Evolutionary conservation across 1,140 invertebrate species (phyloP), one percentile per base, ranked within the genome.

Genomic region (Dolichoris vasculosae): DNA sequence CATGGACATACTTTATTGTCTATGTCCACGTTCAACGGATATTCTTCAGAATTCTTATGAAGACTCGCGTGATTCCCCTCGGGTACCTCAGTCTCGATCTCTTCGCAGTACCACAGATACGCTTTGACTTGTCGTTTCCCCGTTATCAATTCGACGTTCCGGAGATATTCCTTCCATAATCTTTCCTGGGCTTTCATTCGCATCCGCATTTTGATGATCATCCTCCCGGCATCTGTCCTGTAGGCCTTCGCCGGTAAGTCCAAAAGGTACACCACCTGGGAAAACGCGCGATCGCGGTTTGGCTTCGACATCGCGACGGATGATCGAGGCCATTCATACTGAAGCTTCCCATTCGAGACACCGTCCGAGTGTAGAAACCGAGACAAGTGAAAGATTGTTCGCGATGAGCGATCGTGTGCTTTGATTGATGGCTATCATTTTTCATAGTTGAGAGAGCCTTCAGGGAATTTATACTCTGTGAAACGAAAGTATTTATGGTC

Each of bases 71-170:
- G 7, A n/a, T 76, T n/a, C 1, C 17, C 35, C 32, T 35, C 3
- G 32, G 55, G 9, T 23, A 30, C 23, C 23, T 75, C 55, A n/a
- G 69, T 46, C 13, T 30, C 59, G 9, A 86, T 30, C 7, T 83
- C 75, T 51, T 86, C 81, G 38, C 79, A 46, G 35, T 86, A 86
- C 85, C 85, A 86, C 17, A 82, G 51, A 26, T 82, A 69, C 0
- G n/a, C 30, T 0, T 85, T 38, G 15, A 51, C 38, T 6, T n/a
- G 20, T 0, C 17, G 9, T 9, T 64, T 38, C 1, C 3, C n/a
- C 35, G 9, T 9, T 13, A 40, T 13, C 30, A n/a, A 43, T 9
- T 30, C 55, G 55, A 32, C 8, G 32, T 46, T 55, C 32, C n/a
- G 17, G 1, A 86, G 67, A 13, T 86, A 80, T 0, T 64, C 7